Percentiles rank a stretch among this genome's conserved stretches.
Evolutionary conservation across 2,888 invertebrate species (phyloP).

Genomic region (Octonoba sinensis): DNA sequence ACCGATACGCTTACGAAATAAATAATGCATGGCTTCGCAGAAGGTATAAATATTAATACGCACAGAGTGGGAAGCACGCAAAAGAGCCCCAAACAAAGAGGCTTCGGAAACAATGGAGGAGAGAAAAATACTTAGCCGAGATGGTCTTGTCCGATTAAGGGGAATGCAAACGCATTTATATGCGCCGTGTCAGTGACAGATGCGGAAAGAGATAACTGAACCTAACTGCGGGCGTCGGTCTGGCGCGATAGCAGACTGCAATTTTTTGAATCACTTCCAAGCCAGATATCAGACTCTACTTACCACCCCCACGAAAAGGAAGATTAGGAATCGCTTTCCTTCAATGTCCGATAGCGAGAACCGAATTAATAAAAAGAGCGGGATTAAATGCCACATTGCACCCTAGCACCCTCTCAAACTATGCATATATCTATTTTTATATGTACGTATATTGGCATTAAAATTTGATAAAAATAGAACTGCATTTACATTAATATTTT

Average conservation of each 20-base stretch:
- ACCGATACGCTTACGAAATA: conserved; percentile 8
- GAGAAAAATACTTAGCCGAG: conserved; percentile 35
- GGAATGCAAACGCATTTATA: conserved; percentile 39
- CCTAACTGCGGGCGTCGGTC: conserved; percentile 15
- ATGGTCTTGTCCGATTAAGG: conserved; percentile 38
- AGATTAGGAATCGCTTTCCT: no score
- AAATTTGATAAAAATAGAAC: no score
- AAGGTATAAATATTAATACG: conserved; percentile 55
- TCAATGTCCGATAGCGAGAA: no score
- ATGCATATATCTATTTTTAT: no score
- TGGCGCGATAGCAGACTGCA: conserved; percentile 18
- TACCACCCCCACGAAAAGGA: no score
- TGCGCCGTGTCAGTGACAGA: conserved; percentile 41
- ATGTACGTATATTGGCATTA: no score
- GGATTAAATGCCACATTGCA: no score
- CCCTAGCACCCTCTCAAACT: no score
- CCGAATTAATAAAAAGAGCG: no score
- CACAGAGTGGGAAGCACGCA: conserved; percentile 9
- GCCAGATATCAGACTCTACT: no score
- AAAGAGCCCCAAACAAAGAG: conserved; percentile 5
- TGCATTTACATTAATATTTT: no score
- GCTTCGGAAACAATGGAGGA: conserved; percentile 20
- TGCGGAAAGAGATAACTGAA: conserved; percentile 19
- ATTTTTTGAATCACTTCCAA: not conserved
- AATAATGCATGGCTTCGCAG: conserved; percentile 53